Evolutionary conservation across 1,140 invertebrate species (phyloP), one percentile per base, ranked within the genome.

Genomic region (Bombus cullumanus): DNA sequence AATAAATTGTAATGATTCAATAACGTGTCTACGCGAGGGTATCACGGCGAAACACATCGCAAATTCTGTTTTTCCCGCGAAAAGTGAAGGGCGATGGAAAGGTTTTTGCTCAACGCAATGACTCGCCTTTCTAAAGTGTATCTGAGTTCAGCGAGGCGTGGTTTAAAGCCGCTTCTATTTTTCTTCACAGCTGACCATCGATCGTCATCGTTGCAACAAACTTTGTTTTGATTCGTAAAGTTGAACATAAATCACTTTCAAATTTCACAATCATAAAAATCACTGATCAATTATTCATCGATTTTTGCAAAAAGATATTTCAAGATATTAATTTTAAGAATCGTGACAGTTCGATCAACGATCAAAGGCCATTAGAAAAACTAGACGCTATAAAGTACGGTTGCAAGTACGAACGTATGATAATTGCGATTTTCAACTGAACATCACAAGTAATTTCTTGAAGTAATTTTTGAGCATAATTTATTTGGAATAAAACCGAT

Each of bases 101-200:
- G 85, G 86, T 92, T 93, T 92, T 91, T 91, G 82, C 88, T 39
- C 64, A 71, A 77, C 69, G 78, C 83, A 83, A 85, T 91, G 88
- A 89, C 88, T 93, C 91, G 92, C 93, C 93, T 94, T 94, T 94
- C 93, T 93, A 94, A 93, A 94, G 74, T 66, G 77, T 81, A 86
- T 88, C 86, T 81, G 57, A 25, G 59, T 37, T 68, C 71, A 59
- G 39, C 83, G 79, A 87, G 82, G 74, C 74, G 81, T 80, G 83
- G 73, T 78, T 28, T 39, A 37, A 10, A 39, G 73, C 71, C 88
- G 78, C 53, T 75, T n/a, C 74, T 73, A 76, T 86, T 90, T 85
- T 83, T 75, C 74, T n/a, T 39, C 77, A 18, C 31, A 57, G 69
- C 68, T 71, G 31, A n/a, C 53, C 28, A 1, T 53, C 78, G 43